These are phyloP conservation scores for Acleris sparsana DNA, from an alignment of 2,888 invertebrate genomes.

Conservation along the genomic window DNA sequence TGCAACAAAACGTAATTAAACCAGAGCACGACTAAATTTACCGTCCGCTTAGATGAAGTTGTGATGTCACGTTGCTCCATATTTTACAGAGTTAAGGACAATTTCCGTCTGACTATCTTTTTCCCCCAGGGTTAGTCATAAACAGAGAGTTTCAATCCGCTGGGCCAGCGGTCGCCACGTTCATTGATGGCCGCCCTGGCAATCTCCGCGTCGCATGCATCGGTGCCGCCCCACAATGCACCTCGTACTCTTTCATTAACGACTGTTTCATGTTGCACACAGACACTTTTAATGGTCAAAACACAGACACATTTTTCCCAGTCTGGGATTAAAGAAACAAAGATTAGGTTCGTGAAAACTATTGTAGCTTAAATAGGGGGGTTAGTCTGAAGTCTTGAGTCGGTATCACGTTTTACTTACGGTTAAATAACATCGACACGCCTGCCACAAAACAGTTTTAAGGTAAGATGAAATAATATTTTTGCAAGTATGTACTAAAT, in stretches of 20 bases:
- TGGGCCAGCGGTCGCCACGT: constrained; percentile 13
- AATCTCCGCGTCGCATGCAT: constrained; percentile 62
- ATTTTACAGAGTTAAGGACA: background rate
- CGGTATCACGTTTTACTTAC: no score
- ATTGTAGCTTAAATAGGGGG: no score
- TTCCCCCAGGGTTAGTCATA: constrained; percentile 1
- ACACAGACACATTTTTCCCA: background rate
- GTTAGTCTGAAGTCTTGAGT: no score
- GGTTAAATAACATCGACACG: no score
- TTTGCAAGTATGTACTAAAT: no score
- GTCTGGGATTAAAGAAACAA: no score
- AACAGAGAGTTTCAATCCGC: constrained; percentile 30
- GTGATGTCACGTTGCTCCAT: background rate
- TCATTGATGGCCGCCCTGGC: constrained; percentile 42
- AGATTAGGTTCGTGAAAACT: no score
- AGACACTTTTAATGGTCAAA: background rate
- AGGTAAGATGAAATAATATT: no score
- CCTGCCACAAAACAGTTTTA: no score
- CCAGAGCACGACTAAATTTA: no score
- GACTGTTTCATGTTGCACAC: constrained; percentile 12
- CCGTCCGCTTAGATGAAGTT: no score
- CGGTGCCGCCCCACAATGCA: constrained; percentile 53
- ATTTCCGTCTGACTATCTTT: background rate
- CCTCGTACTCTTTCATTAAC: constrained; percentile 15
- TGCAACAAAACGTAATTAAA: no score